Percentiles rank a stretch among this genome's conserved stretches.
phyloP scores from a whole-genome alignment of 37 sponge, comb jelly and placozoan species.

The Aplysina aerophoba region DNA sequence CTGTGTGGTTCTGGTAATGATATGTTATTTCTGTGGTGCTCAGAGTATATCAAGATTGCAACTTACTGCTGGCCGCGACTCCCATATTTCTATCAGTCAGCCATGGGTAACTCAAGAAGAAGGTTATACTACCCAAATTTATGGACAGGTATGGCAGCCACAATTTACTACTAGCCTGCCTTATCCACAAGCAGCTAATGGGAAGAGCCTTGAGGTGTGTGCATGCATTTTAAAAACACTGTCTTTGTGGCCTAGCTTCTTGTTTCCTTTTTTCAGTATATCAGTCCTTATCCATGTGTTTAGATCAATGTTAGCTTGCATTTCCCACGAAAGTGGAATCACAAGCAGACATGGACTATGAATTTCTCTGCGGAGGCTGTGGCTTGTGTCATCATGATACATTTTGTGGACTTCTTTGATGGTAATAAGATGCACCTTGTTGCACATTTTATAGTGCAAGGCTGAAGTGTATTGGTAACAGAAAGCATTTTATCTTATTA shows the following conservation, averaged over 20 bases:
- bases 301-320: slow-evolving; percentile 32
- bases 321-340: slow-evolving; percentile 86
- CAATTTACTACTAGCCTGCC: slow-evolving; percentile 33
- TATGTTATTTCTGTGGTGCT: background rate
- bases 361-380: slow-evolving; percentile 41
- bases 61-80: background rate
- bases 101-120: slow-evolving; percentile 57
- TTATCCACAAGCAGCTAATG: slow-evolving; percentile 45
- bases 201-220: slow-evolving; percentile 34
- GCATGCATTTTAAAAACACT: background rate
- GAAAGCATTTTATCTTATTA: too few relatives aligned
- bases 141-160: slow-evolving; percentile 32
- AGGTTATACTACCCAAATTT: slow-evolving; percentile 48
- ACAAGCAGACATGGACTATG: slow-evolving; percentile 79
- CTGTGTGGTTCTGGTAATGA: background rate
- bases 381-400: slow-evolving; percentile 64
- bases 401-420: slow-evolving; percentile 81
- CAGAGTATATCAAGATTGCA: background rate
- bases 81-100: slow-evolving; percentile 33
- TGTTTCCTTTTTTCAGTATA: background rate
- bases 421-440: slow-evolving; percentile 19
- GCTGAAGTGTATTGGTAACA: too few relatives aligned
- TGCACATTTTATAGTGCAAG: too few relatives aligned
- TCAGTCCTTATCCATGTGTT: slow-evolving; percentile 29
- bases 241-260: background rate